Evolutionary conservation across 1,140 invertebrate genomes (phyloP), one percentile per base, ranked within the genome.

Genomic region (Dendrolimus kikuchii): DNA sequence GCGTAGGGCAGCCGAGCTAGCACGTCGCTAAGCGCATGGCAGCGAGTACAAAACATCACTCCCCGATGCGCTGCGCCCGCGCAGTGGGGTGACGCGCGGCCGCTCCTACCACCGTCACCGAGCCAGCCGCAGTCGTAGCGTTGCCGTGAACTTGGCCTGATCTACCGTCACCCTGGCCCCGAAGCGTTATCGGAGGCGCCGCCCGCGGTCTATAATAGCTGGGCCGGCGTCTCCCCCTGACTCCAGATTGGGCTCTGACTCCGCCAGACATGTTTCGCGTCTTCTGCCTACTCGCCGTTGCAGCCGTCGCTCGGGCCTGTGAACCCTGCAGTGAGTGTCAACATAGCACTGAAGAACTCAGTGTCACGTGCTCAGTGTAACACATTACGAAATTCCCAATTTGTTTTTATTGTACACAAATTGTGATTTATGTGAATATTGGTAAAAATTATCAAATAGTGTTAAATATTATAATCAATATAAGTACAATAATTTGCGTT

Each of bases 171-270:
- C 77, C 77, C 78, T 82, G 79, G 79, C 81, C 79, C 76, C 69
- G 76, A 79, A 70, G 71, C 70, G 71, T 81, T 80, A 81, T 80
- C 77, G 69, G 76, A 78, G 78, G 71, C 81, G 81, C 74, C 77
- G 78, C 77, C 77, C 74, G 70, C 81, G 77, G 78, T 78, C 79
- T 85, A 85, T 85, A 85, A 85, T 84, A 85, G 81, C 69, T 72
- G 77, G 74, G 79, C 71, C 72, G 79, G 81, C 79, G 81, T 74
- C 79, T 80, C 79, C 74, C 67, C 66, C 60, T 66, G 68, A 68
- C 73, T 81, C 76, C 77, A 84, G 76, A 82, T 61, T 71, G 61
- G 71, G 56, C 65, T 67, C 65, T 66, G 67, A 71, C 81, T 71
- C 68, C 77, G 71, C 49, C 77, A 78, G 77, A 77, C 75, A 85